Conservation (phyloP, 2,888 invertebrate genomes). For the Netelia inedita region DNA sequence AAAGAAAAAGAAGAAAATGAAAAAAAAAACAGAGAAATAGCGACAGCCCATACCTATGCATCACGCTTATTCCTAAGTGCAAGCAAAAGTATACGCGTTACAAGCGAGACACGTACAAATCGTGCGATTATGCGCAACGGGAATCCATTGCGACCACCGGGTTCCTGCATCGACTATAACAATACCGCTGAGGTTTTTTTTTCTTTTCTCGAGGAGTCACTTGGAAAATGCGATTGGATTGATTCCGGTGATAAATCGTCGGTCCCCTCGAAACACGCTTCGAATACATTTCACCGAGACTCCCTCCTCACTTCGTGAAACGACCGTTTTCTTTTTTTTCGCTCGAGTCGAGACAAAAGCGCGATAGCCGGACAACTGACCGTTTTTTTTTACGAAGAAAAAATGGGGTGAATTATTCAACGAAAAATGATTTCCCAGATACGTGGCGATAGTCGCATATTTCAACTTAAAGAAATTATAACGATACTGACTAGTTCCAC, state of each 20-base stretch:
- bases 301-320: slow-evolving; percentile 15
- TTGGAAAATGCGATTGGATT: slow-evolving; percentile 79
- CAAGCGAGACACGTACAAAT: slow-evolving; percentile 78
- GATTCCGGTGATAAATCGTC: slow-evolving; percentile 79
- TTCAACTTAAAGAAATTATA: too few species aligned
- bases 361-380: background rate
- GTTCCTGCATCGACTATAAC: slow-evolving; percentile 41
- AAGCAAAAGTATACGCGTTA: slow-evolving; percentile 12
- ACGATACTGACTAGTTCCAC: too few species aligned
- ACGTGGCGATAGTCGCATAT: too few species aligned
- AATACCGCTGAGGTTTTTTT: slow-evolving; percentile 18
- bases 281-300: slow-evolving; percentile 58
- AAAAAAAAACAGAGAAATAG: slow-evolving; percentile 24
- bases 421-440: too few species aligned
- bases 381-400: background rate
- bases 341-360: background rate
- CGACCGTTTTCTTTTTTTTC: background rate
- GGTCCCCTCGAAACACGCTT: slow-evolving; percentile 58
- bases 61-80: slow-evolving; percentile 48
- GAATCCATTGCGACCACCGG: slow-evolving; percentile 68
- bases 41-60: slow-evolving; percentile 39
- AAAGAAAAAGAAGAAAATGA: too few species aligned
- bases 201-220: slow-evolving; percentile 58
- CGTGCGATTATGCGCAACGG: slow-evolving; percentile 79
- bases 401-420: too few species aligned